phyloP scores from a whole-genome alignment of 1,140 invertebrate species.

The Oedothorax gibbosus region DNA sequence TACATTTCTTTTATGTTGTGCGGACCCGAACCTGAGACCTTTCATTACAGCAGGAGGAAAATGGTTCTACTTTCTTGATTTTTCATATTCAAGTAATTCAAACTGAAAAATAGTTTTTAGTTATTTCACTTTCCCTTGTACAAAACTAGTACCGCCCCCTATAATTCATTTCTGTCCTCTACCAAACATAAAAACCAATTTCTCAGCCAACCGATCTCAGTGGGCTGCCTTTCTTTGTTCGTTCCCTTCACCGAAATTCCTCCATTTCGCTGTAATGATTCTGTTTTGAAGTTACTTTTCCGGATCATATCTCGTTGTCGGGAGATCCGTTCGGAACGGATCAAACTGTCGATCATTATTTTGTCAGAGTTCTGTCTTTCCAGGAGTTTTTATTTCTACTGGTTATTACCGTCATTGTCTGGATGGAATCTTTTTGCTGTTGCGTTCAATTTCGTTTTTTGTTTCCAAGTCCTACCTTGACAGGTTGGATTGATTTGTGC shows the following conservation, averaged over 20 bases:
- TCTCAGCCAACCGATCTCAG: no score
- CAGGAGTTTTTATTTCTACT: no score
- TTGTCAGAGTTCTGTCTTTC: slow-evolving; percentile 22
- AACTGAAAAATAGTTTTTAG: background rate
- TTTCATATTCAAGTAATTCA: background rate
- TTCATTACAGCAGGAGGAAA: no score
- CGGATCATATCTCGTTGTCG: slow-evolving; percentile 46
- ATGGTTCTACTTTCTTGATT: background rate
- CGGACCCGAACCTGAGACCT: no score
- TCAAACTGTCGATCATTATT: slow-evolving; percentile 52
- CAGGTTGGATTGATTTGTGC: no score
- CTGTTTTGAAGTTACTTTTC: slow-evolving; percentile 51
- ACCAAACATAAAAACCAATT: background rate
- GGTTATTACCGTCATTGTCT: no score
- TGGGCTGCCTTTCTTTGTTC: background rate
- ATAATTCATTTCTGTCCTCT: background rate
- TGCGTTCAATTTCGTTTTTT: no score
- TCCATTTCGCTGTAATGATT: slow-evolving; percentile 51
- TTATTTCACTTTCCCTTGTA: background rate
- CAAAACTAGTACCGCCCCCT: background rate
- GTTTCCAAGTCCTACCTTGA: no score
- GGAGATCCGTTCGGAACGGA: background rate
- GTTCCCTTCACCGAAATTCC: slow-evolving; percentile 14
- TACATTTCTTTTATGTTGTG: no score
- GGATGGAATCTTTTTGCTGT: no score